These are phyloP conservation scores for Saguinus imperator DNA, from an alignment of 2,113 vertebrate species.

Conservation along the genomic window DNA sequence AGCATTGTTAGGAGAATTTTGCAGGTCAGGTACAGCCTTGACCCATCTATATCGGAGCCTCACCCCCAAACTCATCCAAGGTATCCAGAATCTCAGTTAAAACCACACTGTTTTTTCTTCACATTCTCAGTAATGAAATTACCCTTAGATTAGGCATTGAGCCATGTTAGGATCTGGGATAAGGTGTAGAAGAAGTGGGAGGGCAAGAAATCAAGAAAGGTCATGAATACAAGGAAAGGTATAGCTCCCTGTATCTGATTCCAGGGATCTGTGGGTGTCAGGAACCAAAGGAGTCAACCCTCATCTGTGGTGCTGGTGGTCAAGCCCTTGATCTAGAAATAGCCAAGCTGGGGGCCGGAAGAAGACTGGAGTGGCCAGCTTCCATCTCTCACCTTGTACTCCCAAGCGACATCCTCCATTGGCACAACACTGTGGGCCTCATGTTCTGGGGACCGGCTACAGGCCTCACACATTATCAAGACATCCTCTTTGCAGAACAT, in stretches of 20 bases:
- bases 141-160: background rate
- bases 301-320: background rate
- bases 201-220: background rate
- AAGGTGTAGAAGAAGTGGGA: background rate
- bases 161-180: background rate
- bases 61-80: background rate
- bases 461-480: conserved; percentile 47
- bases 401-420: conserved; percentile 65
- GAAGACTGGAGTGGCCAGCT: background rate
- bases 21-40: background rate
- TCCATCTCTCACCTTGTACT: conserved; percentile 59
- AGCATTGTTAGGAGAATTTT: background rate
- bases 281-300: background rate
- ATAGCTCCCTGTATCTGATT: background rate
- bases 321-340: background rate
- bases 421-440: conserved; percentile 45
- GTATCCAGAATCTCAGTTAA: background rate
- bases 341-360: background rate
- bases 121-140: background rate
- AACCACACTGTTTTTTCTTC: background rate
- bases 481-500: conserved; percentile 67
- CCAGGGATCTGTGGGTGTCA: background rate
- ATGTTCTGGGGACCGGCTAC: conserved; percentile 39
- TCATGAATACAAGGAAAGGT: background rate
- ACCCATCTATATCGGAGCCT: too few species aligned